A percentile compares a stretch with the other conserved stretches of the same genome.
phyloP scores from a whole-genome alignment of 1,140 invertebrate genomes.

The Drosophila santomea region DNA sequence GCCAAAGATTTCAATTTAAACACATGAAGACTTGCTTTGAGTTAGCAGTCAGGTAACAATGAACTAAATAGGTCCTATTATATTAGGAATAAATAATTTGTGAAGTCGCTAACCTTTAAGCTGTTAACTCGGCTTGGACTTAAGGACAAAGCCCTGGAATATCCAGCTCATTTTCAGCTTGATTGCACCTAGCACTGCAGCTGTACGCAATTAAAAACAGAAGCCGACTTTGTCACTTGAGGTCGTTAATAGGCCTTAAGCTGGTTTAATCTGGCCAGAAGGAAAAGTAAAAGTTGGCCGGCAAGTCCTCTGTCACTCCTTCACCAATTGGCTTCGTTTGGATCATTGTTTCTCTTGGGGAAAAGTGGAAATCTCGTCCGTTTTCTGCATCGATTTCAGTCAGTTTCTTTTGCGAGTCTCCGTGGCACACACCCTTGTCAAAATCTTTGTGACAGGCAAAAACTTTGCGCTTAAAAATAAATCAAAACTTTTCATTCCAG shows the following conservation, averaged over 20 bases:
- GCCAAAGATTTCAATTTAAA: not conserved
- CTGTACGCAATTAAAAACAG: constrained; percentile 43
- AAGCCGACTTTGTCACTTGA: constrained; percentile 34
- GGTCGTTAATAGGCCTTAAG: constrained; percentile 40
- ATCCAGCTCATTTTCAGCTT: constrained; percentile 29
- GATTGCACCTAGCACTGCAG: constrained; percentile 37
- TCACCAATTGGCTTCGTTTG: constrained; percentile 29
- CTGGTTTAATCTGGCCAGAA: constrained; percentile 38
- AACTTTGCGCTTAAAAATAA: constrained; percentile 56
- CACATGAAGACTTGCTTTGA: too few species aligned
- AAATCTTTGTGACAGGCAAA: constrained; percentile 47
- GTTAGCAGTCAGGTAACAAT: too few species aligned
- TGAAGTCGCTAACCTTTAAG: not conserved
- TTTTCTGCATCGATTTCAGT: constrained; percentile 47
- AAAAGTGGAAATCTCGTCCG: not conserved
- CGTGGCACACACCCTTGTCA: constrained; percentile 39
- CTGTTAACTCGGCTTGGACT: constrained; percentile 6
- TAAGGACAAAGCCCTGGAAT: constrained; percentile 10
- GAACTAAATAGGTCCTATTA: too few species aligned
- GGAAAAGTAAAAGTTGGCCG: constrained; percentile 36
- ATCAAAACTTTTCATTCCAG: constrained; percentile 50
- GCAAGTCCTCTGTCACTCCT: not conserved
- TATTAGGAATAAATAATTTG: too few species aligned
- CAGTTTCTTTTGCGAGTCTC: constrained; percentile 10
- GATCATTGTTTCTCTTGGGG: constrained; percentile 20